phyloP scores from a whole-genome alignment of 2,797 vertebrate genomes.

The Myotis myotis region DNA sequence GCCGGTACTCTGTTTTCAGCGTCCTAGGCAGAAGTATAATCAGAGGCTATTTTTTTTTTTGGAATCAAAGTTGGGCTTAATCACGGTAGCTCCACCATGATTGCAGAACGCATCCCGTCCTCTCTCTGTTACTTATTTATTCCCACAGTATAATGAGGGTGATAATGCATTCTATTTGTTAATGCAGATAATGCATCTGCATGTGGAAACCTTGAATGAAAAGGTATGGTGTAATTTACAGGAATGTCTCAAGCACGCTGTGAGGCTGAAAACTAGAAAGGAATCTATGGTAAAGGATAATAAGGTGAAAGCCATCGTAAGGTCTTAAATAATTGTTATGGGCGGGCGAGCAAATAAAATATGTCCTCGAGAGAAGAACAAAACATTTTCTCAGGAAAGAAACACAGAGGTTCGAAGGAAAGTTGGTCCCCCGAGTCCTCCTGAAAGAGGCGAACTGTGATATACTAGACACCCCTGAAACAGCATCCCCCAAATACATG shows the following conservation, averaged over 20 bases:
- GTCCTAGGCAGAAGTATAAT: neutral
- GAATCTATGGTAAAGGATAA: neutral
- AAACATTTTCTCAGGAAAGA: neutral
- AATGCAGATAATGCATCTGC: neutral
- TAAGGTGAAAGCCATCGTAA: neutral
- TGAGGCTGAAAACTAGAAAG: neutral
- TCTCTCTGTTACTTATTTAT: neutral
- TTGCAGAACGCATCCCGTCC: neutral
- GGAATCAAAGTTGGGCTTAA: neutral
- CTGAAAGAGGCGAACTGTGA: neutral
- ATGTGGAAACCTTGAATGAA: neutral
- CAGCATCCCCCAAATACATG: rapidly evolving
- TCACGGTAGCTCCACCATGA: neutral
- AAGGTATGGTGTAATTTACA: neutral
- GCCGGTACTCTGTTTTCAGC: neutral
- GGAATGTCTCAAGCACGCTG: neutral
- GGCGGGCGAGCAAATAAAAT: neutral
- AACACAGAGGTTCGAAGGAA: neutral
- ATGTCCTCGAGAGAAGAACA: neutral
- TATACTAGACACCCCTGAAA: neutral
- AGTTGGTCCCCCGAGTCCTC: neutral
- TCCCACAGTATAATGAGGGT: neutral
- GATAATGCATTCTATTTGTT: neutral
- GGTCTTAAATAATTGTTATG: neutral
- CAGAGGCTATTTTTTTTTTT: neutral